phyloP scores from a whole-genome alignment of 2,888 invertebrate genomes.

The Camptogramma bilineatum region DNA sequence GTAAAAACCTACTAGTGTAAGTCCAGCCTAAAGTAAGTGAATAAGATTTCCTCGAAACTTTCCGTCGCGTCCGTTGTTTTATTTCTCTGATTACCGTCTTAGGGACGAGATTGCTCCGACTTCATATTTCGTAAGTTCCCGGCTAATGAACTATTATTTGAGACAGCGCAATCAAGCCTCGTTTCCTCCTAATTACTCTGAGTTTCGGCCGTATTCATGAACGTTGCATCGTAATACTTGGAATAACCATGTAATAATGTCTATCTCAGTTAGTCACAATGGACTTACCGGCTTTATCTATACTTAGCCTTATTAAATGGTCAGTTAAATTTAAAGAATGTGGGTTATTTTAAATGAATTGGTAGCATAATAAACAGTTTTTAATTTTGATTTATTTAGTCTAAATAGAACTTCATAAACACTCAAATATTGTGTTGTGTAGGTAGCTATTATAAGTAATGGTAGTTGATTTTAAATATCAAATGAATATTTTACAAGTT shows the following conservation, averaged over 20 bases:
- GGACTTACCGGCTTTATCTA: not conserved
- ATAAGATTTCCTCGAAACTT: conserved; percentile 1
- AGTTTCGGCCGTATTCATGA: conserved; percentile 13
- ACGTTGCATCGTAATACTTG: not conserved
- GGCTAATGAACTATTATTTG: conserved; percentile 38
- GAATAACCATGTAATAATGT: not conserved
- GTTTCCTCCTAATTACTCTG: conserved; percentile 24
- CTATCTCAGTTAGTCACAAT: not conserved
- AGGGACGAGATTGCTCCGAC: conserved; percentile 25
- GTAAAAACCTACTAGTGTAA: no score
- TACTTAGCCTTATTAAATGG: no score
- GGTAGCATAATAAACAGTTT: no score
- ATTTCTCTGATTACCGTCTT: conserved; percentile 30
- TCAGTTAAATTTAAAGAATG: no score
- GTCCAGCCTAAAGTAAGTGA: no score
- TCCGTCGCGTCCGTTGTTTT: conserved; percentile 17
- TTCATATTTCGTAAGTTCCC: conserved; percentile 29
- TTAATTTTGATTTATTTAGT: no score
- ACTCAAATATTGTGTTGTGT: no score
- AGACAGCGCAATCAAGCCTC: conserved; percentile 36
- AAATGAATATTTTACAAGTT: no score
- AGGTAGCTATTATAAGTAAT: no score
- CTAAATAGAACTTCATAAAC: no score
- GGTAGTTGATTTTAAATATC: no score
- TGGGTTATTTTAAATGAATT: no score